Evolutionary conservation across 2,888 invertebrate species (phyloP).

Genomic region (Syrista parreyssii): DNA sequence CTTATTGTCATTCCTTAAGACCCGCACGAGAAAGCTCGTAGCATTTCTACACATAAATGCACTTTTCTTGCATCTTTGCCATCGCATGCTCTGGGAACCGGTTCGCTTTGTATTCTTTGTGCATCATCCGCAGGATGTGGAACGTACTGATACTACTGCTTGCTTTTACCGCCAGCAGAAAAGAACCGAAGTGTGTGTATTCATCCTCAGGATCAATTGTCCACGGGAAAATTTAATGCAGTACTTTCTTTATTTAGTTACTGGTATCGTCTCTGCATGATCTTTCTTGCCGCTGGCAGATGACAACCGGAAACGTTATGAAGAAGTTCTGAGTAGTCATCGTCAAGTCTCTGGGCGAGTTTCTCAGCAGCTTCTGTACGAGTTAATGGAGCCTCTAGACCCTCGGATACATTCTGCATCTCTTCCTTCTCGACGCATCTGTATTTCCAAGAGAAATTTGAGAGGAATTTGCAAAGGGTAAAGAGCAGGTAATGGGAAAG

Average conservation of each 20-base stretch:
- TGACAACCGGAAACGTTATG: constrained; percentile 69
- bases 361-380: constrained; percentile 59
- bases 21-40: not conserved
- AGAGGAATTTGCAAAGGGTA: not conserved
- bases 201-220: not conserved
- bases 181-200: not conserved
- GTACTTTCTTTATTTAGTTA: constrained; percentile 32
- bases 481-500: constrained; percentile 67
- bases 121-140: not conserved
- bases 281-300: constrained; percentile 68
- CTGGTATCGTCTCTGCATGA: constrained; percentile 68
- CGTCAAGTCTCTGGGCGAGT: constrained; percentile 53
- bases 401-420: constrained; percentile 67
- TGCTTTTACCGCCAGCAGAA: not conserved
- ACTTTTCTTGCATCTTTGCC: not conserved
- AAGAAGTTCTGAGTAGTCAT: constrained; percentile 62
- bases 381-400: constrained; percentile 61
- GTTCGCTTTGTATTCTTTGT: not conserved
- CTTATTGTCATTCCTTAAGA: not conserved
- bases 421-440: constrained; percentile 69
- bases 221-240: not conserved
- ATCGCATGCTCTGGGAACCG: not conserved
- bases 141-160: no score
- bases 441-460: constrained; percentile 9
- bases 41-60: not conserved